phyloP scores from a whole-genome alignment of 2,797 vertebrate species.

The Phalloptychus januarius region DNA sequence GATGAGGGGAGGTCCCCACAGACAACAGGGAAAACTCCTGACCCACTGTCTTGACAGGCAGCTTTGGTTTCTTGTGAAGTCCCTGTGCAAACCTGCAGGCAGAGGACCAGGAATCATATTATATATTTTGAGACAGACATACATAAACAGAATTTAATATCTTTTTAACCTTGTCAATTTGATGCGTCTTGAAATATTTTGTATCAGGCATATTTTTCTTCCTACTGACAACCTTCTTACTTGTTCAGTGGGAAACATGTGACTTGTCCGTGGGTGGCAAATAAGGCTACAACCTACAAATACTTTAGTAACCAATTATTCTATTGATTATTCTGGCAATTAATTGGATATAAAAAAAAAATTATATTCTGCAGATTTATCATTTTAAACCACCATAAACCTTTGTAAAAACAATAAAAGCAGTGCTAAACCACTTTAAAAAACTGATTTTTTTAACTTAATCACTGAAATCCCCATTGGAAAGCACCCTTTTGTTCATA shows the following conservation, averaged over 20 bases:
- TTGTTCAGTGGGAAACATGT: neutral
- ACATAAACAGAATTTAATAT: constrained; percentile 19
- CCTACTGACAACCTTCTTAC: constrained; percentile 13
- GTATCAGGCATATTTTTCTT: constrained; percentile 3
- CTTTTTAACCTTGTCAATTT: constrained; percentile 24
- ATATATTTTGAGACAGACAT: constrained; percentile 12
- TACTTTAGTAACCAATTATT: neutral
- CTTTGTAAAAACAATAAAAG: neutral
- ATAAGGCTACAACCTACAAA: neutral
- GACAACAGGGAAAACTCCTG: constrained; percentile 25
- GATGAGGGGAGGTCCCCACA: constrained; percentile 22
- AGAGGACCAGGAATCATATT: constrained; percentile 14
- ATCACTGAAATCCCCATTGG: neutral
- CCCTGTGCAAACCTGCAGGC: constrained; percentile 17
- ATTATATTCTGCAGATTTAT: neutral
- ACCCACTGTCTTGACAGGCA: constrained; percentile 29
- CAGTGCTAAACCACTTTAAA: neutral
- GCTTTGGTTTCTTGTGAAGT: constrained; percentile 36
- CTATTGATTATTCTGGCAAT: neutral
- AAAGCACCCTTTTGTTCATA: neutral
- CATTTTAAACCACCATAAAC: neutral
- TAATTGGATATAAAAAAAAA: neutral
- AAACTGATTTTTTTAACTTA: neutral
- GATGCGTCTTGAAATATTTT: constrained; percentile 13
- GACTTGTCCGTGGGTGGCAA: neutral